A percentile compares a stretch with the other conserved stretches of the same genome.
These are phyloP conservation scores for Odontesthes bonariensis DNA, from an alignment of 2,113 vertebrate genomes.

Conservation along the genomic window DNA sequence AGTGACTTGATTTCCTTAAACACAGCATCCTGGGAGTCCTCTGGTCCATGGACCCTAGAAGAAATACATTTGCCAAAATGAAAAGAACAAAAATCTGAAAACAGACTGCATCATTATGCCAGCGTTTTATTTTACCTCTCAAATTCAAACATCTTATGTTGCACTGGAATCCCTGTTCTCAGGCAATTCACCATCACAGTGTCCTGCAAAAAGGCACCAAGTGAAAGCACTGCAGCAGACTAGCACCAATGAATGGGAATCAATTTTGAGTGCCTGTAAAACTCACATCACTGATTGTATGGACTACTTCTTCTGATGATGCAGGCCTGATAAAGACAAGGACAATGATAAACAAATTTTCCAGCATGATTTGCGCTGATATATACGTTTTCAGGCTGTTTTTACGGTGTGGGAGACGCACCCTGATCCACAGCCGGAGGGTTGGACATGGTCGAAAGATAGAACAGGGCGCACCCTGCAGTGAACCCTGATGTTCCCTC, in stretches of 20 bases:
- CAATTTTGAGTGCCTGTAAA: not conserved
- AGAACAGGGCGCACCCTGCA: slow-evolving; percentile 80
- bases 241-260: not conserved
- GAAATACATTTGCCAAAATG: not conserved
- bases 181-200: slow-evolving; percentile 74
- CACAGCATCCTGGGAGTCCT: slow-evolving; percentile 81
- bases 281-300: slow-evolving; percentile 78
- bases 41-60: slow-evolving; percentile 84
- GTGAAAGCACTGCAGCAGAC: not conserved
- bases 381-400: not conserved
- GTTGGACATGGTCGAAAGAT: slow-evolving; percentile 66
- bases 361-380: not conserved
- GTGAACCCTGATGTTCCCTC: slow-evolving; percentile 83
- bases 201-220: slow-evolving; percentile 65
- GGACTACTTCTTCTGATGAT: slow-evolving; percentile 75
- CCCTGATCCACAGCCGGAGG: slow-evolving; percentile 51
- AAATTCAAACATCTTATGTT: slow-evolving; percentile 82
- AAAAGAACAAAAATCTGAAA: not conserved
- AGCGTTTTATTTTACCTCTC: slow-evolving; percentile 71
- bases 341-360: not conserved
- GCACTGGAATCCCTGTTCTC: slow-evolving; percentile 58
- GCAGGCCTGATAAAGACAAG: slow-evolving; percentile 52
- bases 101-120: not conserved
- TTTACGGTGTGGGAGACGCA: slow-evolving; percentile 29
- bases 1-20: slow-evolving; percentile 87